phyloP scores from a whole-genome alignment of 1,140 invertebrate genomes.

The Berghia stephanieae region DNA sequence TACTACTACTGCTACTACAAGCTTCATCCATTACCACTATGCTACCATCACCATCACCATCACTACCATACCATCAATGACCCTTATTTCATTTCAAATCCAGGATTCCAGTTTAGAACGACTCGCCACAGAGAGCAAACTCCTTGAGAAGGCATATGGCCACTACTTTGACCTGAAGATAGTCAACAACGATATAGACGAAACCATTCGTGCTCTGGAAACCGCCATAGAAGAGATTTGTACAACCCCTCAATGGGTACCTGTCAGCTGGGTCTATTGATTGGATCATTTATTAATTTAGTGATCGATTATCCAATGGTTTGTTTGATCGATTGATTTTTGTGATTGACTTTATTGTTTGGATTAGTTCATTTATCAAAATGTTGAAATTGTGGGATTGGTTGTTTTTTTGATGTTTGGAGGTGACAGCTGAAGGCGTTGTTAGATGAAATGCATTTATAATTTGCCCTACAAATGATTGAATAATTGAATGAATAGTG shows the following conservation, averaged over 20 bases:
- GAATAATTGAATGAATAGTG: too few relatives aligned
- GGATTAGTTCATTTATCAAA: background rate
- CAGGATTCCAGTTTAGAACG: slow-evolving; percentile 88
- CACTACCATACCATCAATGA: too few relatives aligned
- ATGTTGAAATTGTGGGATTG: background rate
- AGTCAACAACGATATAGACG: slow-evolving; percentile 99
- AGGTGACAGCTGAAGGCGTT: background rate
- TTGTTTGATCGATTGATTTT: background rate
- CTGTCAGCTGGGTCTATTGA: slow-evolving; percentile 69
- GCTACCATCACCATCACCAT: too few relatives aligned
- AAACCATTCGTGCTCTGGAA: slow-evolving; percentile 93
- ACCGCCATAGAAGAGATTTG: slow-evolving; percentile 89
- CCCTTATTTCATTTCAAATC: too few relatives aligned
- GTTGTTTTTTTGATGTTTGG: background rate
- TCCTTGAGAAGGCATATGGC: slow-evolving; percentile 93
- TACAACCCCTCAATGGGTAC: slow-evolving; percentile 91
- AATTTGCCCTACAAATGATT: background rate
- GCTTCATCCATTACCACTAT: too few relatives aligned
- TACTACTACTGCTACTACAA: too few relatives aligned
- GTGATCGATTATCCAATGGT: too few relatives aligned
- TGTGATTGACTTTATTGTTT: background rate
- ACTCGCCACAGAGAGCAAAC: slow-evolving; percentile 93
- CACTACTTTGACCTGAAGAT: slow-evolving; percentile 98
- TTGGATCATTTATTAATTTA: background rate
- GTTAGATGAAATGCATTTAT: background rate